Evolutionary conservation across 2,113 vertebrate genomes (phyloP).

Genomic region (Cranoglanis bouderius): DNA sequence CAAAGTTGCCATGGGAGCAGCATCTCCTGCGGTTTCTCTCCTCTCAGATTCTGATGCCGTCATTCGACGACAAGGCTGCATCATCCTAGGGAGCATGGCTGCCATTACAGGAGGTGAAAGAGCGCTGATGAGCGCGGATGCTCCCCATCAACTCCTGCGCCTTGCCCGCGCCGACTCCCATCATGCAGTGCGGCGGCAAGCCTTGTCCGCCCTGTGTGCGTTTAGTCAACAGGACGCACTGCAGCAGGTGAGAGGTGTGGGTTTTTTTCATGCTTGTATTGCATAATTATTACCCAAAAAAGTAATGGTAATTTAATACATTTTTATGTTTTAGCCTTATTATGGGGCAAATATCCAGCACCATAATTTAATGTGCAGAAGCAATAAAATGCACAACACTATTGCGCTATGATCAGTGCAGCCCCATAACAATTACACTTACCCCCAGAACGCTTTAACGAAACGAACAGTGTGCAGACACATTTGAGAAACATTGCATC

Average conservation of each 20-base stretch:
- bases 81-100: constrained; percentile 64
- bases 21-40: constrained; percentile 55
- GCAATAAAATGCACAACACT: constrained; percentile 37
- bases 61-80: constrained; percentile 71
- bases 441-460: constrained; percentile 36
- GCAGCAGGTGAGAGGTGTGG: constrained; percentile 63
- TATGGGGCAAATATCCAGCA: constrained; percentile 4
- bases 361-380: neutral
- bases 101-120: constrained; percentile 52
- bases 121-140: constrained; percentile 57
- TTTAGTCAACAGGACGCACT: constrained; percentile 64
- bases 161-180: constrained; percentile 67
- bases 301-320: neutral
- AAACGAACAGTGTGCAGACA: constrained; percentile 47
- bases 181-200: constrained; percentile 67
- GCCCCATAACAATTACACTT: constrained; percentile 42
- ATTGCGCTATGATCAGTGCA: constrained; percentile 22
- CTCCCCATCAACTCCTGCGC: constrained; percentile 60
- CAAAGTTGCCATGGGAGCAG: constrained; percentile 61
- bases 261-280: neutral
- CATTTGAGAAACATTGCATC: constrained; percentile 55
- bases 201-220: constrained; percentile 62
- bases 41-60: constrained; percentile 66
- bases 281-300: constrained; percentile 16
- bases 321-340: constrained; percentile 12